Evolutionary conservation across 1,140 invertebrate genomes (phyloP).

Genomic region (Heliconius nattereri): DNA sequence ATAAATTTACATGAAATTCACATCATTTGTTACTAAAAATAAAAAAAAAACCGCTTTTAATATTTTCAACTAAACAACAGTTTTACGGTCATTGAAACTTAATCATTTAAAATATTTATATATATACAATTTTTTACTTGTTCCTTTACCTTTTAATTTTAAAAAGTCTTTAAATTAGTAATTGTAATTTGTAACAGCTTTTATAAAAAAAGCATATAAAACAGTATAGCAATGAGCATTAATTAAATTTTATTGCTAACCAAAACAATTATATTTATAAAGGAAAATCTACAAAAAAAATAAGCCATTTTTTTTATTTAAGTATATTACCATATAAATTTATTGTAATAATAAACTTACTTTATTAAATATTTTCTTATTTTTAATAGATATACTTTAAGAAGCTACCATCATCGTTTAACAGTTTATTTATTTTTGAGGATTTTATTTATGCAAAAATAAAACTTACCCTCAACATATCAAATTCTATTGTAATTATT

Average conservation of each 20-base stretch:
- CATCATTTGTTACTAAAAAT: not conserved
- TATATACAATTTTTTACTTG: not conserved
- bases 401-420: not conserved
- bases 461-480: not conserved
- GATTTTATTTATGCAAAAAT: not conserved
- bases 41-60: not conserved
- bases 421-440: not conserved
- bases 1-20: not conserved
- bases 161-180: too few relatives aligned
- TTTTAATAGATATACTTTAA: too few relatives aligned
- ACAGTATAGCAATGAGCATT: too few relatives aligned
- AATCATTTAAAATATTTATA: not conserved
- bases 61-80: not conserved
- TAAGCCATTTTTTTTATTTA: too few relatives aligned
- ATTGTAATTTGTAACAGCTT: too few relatives aligned
- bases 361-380: too few relatives aligned
- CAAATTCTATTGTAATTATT: not conserved
- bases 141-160: not conserved
- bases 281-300: too few relatives aligned
- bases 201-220: too few relatives aligned
- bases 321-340: too few relatives aligned
- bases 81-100: not conserved
- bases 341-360: too few relatives aligned
- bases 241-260: too few relatives aligned
- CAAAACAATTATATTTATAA: too few relatives aligned